Evolutionary conservation across 2,113 vertebrate genomes (phyloP).

Genomic region (Ageneiosus marmoratus): DNA sequence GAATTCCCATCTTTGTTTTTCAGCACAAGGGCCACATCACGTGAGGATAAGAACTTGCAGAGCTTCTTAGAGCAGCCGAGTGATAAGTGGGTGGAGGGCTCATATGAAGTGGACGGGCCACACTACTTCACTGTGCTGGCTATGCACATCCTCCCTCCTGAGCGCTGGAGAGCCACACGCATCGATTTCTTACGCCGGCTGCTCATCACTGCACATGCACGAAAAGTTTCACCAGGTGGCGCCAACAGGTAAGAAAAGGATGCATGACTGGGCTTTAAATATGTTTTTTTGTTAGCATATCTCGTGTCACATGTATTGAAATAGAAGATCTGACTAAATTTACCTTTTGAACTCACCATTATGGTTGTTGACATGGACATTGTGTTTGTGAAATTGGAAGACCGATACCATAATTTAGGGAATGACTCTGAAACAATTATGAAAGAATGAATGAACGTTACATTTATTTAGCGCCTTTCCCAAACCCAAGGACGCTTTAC

Average conservation of each 20-base stretch:
- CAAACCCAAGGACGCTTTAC: too few relatives aligned
- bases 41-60: constrained; percentile 97
- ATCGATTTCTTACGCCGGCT: constrained; percentile 87
- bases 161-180: constrained; percentile 83
- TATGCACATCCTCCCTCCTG: constrained; percentile 87
- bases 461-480: too few relatives aligned
- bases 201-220: constrained; percentile 81
- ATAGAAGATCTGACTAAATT: background rate
- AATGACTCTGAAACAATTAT: too few relatives aligned
- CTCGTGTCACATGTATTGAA: background rate
- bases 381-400: too few relatives aligned
- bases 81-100: constrained; percentile 95
- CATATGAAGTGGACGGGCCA: constrained; percentile 93
- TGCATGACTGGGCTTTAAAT: background rate
- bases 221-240: constrained; percentile 84
- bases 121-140: constrained; percentile 93
- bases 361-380: background rate
- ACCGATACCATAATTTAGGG: background rate
- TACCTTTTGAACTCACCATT: background rate
- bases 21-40: constrained; percentile 92
- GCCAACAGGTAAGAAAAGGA: constrained; percentile 83
- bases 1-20: background rate
- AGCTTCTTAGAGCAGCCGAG: constrained; percentile 93
- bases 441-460: too few relatives aligned
- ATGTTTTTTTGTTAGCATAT: background rate